phyloP scores from a whole-genome alignment of 2,113 vertebrate genomes.

The Tragulus kanchil region DNA sequence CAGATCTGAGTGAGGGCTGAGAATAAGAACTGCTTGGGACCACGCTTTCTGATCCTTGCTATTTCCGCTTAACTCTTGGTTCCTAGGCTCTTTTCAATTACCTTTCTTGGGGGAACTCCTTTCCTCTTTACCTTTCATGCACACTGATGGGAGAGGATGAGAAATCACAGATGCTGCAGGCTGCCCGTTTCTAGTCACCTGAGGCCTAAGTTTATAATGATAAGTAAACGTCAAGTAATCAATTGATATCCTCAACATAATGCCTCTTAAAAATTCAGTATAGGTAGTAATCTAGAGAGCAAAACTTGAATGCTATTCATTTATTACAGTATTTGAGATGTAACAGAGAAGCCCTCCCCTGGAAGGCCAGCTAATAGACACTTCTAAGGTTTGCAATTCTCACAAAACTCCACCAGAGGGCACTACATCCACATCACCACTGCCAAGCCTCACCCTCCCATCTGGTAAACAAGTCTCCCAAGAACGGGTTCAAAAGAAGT shows the following conservation, averaged over 20 bases:
- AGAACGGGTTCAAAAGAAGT: background rate
- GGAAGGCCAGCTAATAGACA: background rate
- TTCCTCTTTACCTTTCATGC: background rate
- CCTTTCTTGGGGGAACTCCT: background rate
- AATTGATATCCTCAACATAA: background rate
- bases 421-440: conserved; percentile 63
- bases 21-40: background rate
- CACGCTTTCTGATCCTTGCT: background rate
- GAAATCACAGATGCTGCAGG: background rate
- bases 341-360: background rate
- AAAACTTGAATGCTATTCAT: background rate
- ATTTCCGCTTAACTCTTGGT: background rate
- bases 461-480: conserved; percentile 74
- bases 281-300: background rate
- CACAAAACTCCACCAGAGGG: conserved; percentile 81
- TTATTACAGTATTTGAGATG: background rate
- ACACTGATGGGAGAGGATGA: background rate
- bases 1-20: background rate
- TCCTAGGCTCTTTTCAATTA: background rate
- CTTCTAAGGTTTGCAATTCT: background rate
- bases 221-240: background rate
- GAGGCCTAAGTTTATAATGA: background rate
- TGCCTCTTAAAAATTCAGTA: background rate
- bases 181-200: background rate
- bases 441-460: background rate